Evolutionary conservation across 2,113 vertebrate species (phyloP).

Genomic region (Zosterops japonicus): DNA sequence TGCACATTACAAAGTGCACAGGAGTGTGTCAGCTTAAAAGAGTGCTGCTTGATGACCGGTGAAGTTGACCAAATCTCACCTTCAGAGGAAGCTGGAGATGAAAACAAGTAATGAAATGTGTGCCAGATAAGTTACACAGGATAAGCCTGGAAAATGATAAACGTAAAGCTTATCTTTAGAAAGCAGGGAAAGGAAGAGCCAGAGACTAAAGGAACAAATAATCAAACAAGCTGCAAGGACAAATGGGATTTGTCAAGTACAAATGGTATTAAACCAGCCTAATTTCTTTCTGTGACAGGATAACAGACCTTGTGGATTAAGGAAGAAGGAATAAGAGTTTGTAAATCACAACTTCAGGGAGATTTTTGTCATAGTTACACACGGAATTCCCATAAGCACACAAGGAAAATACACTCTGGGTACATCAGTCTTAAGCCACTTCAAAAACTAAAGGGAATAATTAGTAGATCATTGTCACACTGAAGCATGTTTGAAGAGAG

Average conservation of each 20-base stretch:
- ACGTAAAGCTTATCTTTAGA: conserved; percentile 9
- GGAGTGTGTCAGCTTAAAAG: neutral
- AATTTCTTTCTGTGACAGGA: conserved; percentile 35
- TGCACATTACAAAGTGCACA: neutral
- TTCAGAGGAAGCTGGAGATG: neutral
- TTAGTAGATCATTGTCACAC: neutral
- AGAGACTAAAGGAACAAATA: conserved; percentile 34
- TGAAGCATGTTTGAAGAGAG: neutral
- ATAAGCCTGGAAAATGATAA: conserved; percentile 21
- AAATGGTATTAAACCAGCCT: conserved; percentile 41
- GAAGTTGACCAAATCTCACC: conserved; percentile 19
- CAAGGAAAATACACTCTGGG: neutral
- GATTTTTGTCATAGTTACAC: neutral
- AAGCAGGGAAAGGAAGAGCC: conserved; percentile 1
- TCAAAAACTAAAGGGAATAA: neutral
- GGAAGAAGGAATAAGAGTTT: neutral
- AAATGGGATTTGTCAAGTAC: conserved; percentile 58
- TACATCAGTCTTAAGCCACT: neutral
- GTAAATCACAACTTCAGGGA: neutral
- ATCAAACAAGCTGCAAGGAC: conserved; percentile 38
- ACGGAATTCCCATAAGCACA: neutral
- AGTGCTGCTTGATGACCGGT: neutral
- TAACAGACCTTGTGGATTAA: conserved; percentile 9
- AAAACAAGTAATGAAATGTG: conserved; percentile 12
- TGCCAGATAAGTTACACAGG: neutral